Conservation (phyloP, 2,113 vertebrate species). For the Psammodynastes pulverulentus region DNA sequence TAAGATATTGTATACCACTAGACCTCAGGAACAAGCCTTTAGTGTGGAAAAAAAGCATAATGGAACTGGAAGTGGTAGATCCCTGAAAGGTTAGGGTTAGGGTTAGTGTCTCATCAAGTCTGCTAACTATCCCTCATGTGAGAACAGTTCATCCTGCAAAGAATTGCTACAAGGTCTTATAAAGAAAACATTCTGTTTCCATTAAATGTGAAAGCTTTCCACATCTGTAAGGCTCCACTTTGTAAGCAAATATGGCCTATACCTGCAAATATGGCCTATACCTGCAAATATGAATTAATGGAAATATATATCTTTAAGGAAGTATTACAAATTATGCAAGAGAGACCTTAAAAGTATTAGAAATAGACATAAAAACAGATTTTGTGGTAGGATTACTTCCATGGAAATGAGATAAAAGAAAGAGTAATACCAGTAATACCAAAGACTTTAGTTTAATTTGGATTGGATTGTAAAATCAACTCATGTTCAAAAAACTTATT, state of each 20-base stretch:
- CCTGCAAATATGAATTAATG: neutral
- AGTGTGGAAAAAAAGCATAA: neutral
- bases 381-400: neutral
- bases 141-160: neutral
- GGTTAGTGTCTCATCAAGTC: neutral
- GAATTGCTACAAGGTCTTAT: neutral
- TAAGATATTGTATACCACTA: neutral
- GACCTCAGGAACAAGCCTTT: neutral
- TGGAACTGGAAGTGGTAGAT: neutral
- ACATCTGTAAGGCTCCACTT: neutral
- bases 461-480: neutral
- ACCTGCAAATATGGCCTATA: neutral
- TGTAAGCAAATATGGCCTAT: neutral
- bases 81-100: neutral
- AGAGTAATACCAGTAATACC: neutral
- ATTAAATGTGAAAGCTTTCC: neutral
- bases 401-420: neutral
- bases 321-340: neutral
- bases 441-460: too few species aligned
- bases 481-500: neutral
- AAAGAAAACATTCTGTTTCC: neutral
- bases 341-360: neutral
- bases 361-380: neutral
- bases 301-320: neutral
- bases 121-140: neutral